Evolutionary conservation across 2,113 vertebrate genomes (phyloP).

Genomic region (Alectura lathami): DNA sequence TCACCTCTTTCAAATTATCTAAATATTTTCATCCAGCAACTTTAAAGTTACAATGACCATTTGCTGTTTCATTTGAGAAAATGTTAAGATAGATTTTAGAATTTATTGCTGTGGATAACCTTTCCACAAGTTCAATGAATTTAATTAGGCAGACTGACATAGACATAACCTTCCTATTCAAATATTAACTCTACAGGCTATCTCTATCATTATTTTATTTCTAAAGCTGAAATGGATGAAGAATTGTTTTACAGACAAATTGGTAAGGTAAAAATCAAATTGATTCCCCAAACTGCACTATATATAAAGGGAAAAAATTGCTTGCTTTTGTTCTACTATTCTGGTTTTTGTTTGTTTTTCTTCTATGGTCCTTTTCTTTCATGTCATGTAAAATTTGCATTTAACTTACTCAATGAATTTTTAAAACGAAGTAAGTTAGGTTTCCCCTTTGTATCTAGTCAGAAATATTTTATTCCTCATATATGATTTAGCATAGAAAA

Average conservation of each 20-base stretch:
- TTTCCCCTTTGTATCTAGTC: background rate
- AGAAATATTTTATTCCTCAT: background rate
- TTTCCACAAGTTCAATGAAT: background rate
- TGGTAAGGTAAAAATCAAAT: background rate
- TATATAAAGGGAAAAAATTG: rapidly evolving
- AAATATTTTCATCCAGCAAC: background rate
- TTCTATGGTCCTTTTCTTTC: background rate
- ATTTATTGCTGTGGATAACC: background rate
- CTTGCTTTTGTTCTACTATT: background rate
- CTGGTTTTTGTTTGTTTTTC: background rate
- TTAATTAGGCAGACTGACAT: background rate
- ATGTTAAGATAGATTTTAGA: background rate
- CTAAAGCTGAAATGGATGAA: background rate
- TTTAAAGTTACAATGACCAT: background rate
- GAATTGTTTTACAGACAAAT: background rate
- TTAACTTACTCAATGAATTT: background rate
- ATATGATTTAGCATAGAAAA: background rate
- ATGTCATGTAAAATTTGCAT: background rate
- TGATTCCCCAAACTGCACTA: background rate
- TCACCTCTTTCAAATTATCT: background rate
- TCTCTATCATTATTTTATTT: background rate
- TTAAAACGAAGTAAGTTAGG: background rate
- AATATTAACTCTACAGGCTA: background rate
- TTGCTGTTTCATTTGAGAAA: background rate
- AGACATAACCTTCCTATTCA: background rate